Evolutionary conservation across 2,113 vertebrate species (phyloP), one percentile per base, ranked within the genome.

Genomic region (Oncorhynchus keta): DNA sequence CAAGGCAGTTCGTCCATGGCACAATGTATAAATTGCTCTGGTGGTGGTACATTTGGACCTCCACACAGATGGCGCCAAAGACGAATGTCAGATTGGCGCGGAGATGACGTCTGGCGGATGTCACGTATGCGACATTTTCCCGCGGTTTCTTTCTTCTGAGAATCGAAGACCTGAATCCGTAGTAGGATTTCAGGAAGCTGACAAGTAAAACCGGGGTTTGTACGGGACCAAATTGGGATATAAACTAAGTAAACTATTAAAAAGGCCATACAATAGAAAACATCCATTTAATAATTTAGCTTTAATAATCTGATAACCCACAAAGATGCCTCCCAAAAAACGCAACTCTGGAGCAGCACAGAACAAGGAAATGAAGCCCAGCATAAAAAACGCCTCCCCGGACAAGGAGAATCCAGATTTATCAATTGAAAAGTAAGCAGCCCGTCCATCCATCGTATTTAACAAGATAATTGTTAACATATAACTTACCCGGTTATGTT

Each of bases 241-340:
- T 45, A 45, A 45, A 45, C 39, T 9, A 45, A 45, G 39, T 45
- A 45, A 45, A 45, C 9, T 45, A 11, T 11, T 45, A 45, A 12
- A 45, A 12, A 45, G 8, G 9, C 39, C 11, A 45, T 5, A 9
- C 59, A 39, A n/a, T n/a, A 20, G n/a, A 22, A 62, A 62, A 62
- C 5, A 2, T 22, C 9, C 18, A 22, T 57, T 57, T 57, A 24
- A n/a, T 3, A 2, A 62, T 9, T 62, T 24, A 62, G 59, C 3
- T 62, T 62, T 24, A 62, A 62, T 24, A 62, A 8, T 62, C n/a
- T 22, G n/a, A 57, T 57, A 57, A 39, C 4, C 72, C 3, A 32
- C 74, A 13, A 77, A 74, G 39, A 94, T 94, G 93, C 89, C 93
- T 72, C 93, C 93, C 12, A 94, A 93, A 73, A 94, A 92, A 79